A percentile compares a stretch with the other conserved stretches of the same genome.
Evolutionary conservation across 2,888 invertebrate genomes (phyloP).

Genomic region (Chrysodeixis includens): DNA sequence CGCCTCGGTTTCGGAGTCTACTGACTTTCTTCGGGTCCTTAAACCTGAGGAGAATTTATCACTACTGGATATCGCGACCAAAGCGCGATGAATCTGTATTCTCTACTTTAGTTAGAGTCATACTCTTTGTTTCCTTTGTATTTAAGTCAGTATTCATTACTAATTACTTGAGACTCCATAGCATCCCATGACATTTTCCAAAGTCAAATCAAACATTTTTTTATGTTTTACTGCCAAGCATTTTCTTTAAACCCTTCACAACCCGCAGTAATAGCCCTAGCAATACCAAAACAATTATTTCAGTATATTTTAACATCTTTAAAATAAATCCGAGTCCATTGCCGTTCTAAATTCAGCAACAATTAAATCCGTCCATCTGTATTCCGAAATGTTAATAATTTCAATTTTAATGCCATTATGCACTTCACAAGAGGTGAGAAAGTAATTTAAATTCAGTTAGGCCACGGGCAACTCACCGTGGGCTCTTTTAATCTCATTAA

Average conservation of each 20-base stretch:
- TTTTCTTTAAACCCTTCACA: background rate
- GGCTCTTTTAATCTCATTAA: slow-evolving; percentile 86
- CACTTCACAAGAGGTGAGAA: slow-evolving; percentile 84
- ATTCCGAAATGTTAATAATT: slow-evolving; percentile 63
- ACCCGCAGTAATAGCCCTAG: background rate
- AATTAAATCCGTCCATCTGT: slow-evolving; percentile 58
- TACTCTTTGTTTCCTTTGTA: no score
- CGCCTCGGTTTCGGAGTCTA: no score
- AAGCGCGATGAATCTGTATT: no score
- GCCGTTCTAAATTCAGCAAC: slow-evolving; percentile 36
- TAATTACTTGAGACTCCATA: no score
- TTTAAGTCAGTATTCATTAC: no score
- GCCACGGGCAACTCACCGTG: slow-evolving; percentile 72
- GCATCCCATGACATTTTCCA: no score
- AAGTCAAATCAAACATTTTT: no score
- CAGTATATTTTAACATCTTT: slow-evolving; percentile 15
- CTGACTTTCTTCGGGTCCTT: no score
- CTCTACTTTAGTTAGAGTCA: no score
- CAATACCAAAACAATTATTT: slow-evolving; percentile 12
- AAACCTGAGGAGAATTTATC: no score
- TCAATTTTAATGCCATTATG: slow-evolving; percentile 86
- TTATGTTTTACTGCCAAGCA: no score
- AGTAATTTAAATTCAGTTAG: slow-evolving; percentile 86
- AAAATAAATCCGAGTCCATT: slow-evolving; percentile 24
- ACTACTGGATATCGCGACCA: no score